These are phyloP conservation scores for Melanerpes formicivorus DNA, from an alignment of 2,113 vertebrate genomes.

Conservation along the genomic window DNA sequence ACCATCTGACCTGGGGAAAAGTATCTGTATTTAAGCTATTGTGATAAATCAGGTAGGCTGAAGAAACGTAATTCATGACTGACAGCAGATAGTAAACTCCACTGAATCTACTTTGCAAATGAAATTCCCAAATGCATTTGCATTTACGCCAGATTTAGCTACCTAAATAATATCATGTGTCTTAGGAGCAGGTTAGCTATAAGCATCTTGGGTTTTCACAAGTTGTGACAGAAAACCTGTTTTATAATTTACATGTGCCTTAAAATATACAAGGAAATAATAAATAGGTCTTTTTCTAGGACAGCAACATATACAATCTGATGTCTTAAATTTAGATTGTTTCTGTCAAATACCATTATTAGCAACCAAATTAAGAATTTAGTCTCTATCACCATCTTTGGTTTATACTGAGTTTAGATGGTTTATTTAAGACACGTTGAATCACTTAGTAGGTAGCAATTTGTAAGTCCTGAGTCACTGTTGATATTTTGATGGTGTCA, in stretches of 20 bases:
- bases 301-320: background rate
- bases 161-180: background rate
- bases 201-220: background rate
- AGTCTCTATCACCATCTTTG: background rate
- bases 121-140: background rate
- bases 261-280: background rate
- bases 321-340: background rate
- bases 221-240: background rate
- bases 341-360: background rate
- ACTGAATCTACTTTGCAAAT: background rate
- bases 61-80: background rate
- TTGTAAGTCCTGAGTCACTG: constrained; percentile 19
- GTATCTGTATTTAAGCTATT: background rate
- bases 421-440: constrained; percentile 18
- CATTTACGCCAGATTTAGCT: background rate
- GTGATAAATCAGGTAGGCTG: background rate
- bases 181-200: background rate
- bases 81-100: background rate
- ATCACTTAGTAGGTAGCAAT: background rate
- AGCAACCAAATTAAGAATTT: background rate
- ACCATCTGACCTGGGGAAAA: background rate
- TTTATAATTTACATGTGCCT: background rate
- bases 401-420: background rate
- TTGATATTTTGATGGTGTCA: constrained; percentile 1
- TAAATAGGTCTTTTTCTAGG: background rate